Base-by-base conservation (phyloP, 2,797 vertebrate species). In the Zalophus californianus region DNA sequence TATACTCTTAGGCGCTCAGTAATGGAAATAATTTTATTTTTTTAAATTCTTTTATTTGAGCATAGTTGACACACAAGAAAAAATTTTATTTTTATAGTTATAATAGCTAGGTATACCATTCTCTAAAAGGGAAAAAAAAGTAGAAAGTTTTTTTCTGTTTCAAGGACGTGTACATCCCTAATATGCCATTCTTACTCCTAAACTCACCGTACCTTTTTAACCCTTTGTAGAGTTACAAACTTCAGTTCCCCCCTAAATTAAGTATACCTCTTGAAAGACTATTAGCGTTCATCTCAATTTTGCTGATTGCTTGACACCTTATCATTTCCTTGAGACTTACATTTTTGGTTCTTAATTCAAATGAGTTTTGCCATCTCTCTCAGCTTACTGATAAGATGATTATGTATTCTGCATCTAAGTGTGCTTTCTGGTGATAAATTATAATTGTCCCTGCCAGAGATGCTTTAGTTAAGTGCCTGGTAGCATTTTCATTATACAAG, bases 341-440 rank as follows among this genome's bases (percentile, higher is more conserved):
- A 95, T 32, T 97, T 97, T 96, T 96, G 60, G 48, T 66, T 90
- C 38, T 50, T 88, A 96, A 91, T 97, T 97, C 44, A 97, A 86
- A 87, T 94, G 1, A 96, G 21, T 94, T 97, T 56, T 82, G n/a
- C 80, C 88, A 92, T 52, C 80, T 62, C 82, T 91, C 88, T 95
- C 62, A 27, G 75, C 38, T 58, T 95, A 41, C 96, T 96, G 88
- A 91, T 70, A 92, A 93, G 73, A 56, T 92, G 85, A 95, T 92
- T 96, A 88, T 96, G 77, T 44, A 83, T 98, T 97, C 94, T 56
- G 70, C 27, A 86, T 83, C 72, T 96, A 83, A 64, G 70, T 94
- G 12, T 82, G 73, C 12, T 90, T 97, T 97, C 84, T 92, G 92
- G 50, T 91, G 84, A 92, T 94, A 97, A 98, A 94, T 94, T 94